Evolutionary conservation across 1,140 invertebrate species (phyloP), one percentile per base, ranked within the genome.

Genomic region (Drosophila kohkoa): DNA sequence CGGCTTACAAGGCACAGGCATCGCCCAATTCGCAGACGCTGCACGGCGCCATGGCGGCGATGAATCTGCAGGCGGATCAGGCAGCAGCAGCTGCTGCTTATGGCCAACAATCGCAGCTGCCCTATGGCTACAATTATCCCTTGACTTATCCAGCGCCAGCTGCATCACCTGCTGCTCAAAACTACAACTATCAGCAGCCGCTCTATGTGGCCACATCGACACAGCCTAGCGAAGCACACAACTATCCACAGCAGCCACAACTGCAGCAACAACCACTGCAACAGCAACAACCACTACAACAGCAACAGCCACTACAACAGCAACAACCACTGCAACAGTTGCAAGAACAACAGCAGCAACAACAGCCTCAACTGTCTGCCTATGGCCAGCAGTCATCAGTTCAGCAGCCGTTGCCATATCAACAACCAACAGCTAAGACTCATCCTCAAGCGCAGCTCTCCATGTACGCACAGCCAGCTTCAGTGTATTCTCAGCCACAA

Each of bases 1-100:
- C 90, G 2, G 91, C 91, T 13, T 92, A 92, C 54, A 91, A 91
- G 62, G 79, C 86, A 1, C 91, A 92, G 16, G 77, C 91, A 0
- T 92, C 91, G 20, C 91, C 91, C 8, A 92, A 91, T 10, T 92
- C 91, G 1, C 91, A 92, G 20, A 76, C 77, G 0, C 49, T 90
- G 2, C 83, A 86, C 28, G 74, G 67, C 3, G 83, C 81, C 10
- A 66, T 91, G 68, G 75, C 69, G 16, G 71, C 79, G 32, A 70
- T 80, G 1, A 80, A 35, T 28, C 10, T 88, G 16, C 87, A 89
- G 10, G 58, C 49, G 30, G 72, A 81, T 5, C 63, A 59, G 65
- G 25, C 70, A 20, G 45, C 41, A 11, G 43, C 63, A 16, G 15
- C 16, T 5, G 7, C 60, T 11, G 54, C 45, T 28, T 72, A 48